A percentile compares a stretch with the other conserved stretches of the same genome.
Evolutionary conservation across 35 echinoderm and acorn worm species (phyloP).

Genomic region (Nesometra sesokonis): DNA sequence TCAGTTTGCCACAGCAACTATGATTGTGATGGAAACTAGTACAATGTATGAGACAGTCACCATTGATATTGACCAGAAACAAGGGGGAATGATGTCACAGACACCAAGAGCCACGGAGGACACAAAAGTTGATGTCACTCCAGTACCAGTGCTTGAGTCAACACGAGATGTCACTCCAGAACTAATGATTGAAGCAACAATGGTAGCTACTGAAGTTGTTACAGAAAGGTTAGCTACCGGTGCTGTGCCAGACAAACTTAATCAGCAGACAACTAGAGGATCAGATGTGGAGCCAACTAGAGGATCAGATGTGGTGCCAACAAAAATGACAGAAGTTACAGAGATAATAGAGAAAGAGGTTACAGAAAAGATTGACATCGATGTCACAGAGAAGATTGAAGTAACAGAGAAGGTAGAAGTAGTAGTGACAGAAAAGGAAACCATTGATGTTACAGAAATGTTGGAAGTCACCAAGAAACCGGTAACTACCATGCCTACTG

Average conservation of each 20-base stretch:
- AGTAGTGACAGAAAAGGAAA: neutral
- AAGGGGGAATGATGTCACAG: neutral
- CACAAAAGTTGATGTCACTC: neutral
- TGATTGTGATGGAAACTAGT: neutral
- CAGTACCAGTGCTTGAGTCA: neutral
- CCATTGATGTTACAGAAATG: neutral
- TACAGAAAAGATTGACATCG: neutral
- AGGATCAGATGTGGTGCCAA: neutral
- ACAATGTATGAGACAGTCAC: neutral
- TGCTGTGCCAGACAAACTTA: neutral
- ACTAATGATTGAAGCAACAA: neutral
- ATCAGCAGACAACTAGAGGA: neutral
- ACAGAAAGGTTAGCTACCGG: neutral
- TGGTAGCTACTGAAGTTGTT: neutral
- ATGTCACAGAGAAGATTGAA: neutral
- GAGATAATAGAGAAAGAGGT: neutral
- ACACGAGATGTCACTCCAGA: neutral
- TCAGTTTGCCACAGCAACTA: neutral
- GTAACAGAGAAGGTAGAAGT: too few species aligned
- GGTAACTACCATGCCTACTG: neutral
- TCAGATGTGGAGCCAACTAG: too few species aligned
- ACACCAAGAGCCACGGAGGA: neutral
- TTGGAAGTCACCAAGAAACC: neutral
- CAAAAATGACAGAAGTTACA: neutral
- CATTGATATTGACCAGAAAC: neutral